Base-by-base conservation (phyloP, 1,140 invertebrate species). In the Drosophila hydei region DNA sequence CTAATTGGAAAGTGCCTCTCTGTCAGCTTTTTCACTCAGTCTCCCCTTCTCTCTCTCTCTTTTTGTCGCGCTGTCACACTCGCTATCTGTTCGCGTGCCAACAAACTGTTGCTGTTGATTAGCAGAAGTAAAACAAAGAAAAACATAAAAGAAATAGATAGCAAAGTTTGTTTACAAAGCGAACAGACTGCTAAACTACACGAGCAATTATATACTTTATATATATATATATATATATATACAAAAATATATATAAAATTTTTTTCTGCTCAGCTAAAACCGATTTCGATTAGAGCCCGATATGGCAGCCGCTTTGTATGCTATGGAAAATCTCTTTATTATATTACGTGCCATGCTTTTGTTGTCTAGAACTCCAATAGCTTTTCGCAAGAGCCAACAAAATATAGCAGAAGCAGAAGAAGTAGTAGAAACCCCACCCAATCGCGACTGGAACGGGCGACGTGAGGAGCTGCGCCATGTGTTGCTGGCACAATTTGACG, bases 301-400 rank as follows among this genome's bases (percentile, higher is more conserved):
- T 30, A 30, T 16, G 16, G 38, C 14, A 63, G 59, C 71, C 74
- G 61, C 74, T 85, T 87, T 87, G 78, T 88, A 81, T 88, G 78
- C 81, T 60, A 81, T 72, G 78, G 81, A 87, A 87, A 88, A 87
- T 88, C 81, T 88, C 75, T 87, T 87, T 87, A 88, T 87, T 87
- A 81, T 87, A 81, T 87, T 87, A 87, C 83, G 83, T 87, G 78
- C 71, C 47, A 47, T 67, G 77, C 81, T 87, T 87, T 80, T 85
- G 77, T 85, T 87, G 81, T 77, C 81, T 65, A 74, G 47, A 61
- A 70, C 74, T 64, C 59, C 67, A 63, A 73, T 47, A 45, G 51
- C 77, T 67, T 51, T 38, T 16, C 7, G 14, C 16, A 16, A 16
- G n/a, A n/a, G n/a, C n/a, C n/a, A n/a, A n/a, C n/a, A n/a, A n/a